Base-by-base conservation (phyloP, 2,113 vertebrate species). In the Lepisosteus osseus region DNA sequence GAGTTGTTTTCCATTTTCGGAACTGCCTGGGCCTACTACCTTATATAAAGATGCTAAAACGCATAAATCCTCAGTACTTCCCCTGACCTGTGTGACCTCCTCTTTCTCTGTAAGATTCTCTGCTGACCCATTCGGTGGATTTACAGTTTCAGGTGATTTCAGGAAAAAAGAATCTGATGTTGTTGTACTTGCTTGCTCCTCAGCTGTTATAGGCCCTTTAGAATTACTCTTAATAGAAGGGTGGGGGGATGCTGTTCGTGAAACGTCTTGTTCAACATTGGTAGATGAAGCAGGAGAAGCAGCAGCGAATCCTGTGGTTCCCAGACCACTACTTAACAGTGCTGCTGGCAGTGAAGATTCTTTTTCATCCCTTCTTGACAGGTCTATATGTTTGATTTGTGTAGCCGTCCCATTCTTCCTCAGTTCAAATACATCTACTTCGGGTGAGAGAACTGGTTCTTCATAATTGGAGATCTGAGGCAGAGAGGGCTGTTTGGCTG, bases 141-240 rank as follows among this genome's bases (percentile, higher is more conserved):
- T 13, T 51, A 69, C 68, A 8, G 71, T 66, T 72, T n/a, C 56
- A 65, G 68, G 56, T n/a, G 57, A 70, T 45, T 81, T 71, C 74
- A 62, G 74, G 71, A 78, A 64, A 51, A 56, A 61, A 68, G 64
- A 83, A 78, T 78, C 62, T 61, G 70, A 70, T 67, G 63, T 67
- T 54, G 59, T 75, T 79, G 72, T 63, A 63, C 69, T 65, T 73
- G 3, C 67, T 78, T 80, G 83, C 72, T 84, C 78, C 76, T 74
- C 61, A 43, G 57, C 56, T 77, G 74, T 81, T 62, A 71, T 5
- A 14, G 61, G 68, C 5, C 61, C 68, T 17, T 72, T 61, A 70
- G 73, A 76, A 70, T 83, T 76, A 84, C 86, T 82, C 78, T 75
- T 83, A 79, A 77, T 72, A 74, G 0, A 57, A 71, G 73, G 70